Evolutionary conservation across 2,797 vertebrate genomes (phyloP).

Genomic region (Geotrypetes seraphini): DNA sequence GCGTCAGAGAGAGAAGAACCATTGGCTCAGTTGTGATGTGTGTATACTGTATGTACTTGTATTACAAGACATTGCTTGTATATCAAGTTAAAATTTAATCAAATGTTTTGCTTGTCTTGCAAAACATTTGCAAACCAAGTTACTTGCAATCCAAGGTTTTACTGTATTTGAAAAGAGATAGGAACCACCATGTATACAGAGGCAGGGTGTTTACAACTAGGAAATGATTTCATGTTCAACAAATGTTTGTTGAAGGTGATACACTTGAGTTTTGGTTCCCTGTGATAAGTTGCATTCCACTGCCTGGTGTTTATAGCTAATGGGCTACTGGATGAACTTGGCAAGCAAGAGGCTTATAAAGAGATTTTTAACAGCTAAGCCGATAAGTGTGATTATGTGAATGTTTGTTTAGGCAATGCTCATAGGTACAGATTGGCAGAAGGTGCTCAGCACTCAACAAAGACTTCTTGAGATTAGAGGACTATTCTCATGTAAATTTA

Average conservation of each 20-base stretch:
- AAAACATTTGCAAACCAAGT: too few relatives aligned
- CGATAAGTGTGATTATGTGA: not conserved
- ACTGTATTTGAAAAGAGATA: too few relatives aligned
- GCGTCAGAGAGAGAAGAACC: too few relatives aligned
- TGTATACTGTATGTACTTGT: too few relatives aligned
- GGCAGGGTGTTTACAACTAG: not conserved
- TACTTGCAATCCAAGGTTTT: too few relatives aligned
- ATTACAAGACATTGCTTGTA: too few relatives aligned
- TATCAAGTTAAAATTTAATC: too few relatives aligned
- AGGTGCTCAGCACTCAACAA: too few relatives aligned
- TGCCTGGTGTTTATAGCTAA: not conserved
- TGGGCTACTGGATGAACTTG: conserved; percentile 10
- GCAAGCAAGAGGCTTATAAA: not conserved
- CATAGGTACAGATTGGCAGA: not conserved
- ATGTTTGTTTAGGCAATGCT: conserved; percentile 17
- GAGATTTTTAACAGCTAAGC: conserved; percentile 5
- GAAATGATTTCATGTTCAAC: fast-evolving
- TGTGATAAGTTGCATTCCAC: fast-evolving
- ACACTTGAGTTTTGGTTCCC: not conserved
- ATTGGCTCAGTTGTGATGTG: too few relatives aligned
- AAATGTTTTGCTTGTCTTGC: too few relatives aligned
- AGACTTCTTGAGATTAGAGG: conserved; percentile 14
- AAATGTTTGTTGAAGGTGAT: conserved; percentile 2
- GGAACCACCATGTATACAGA: not conserved
- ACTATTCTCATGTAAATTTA: conserved; percentile 5